Evolutionary conservation across 1,140 invertebrate species (phyloP).

Genomic region (Pteromalus puparum): DNA sequence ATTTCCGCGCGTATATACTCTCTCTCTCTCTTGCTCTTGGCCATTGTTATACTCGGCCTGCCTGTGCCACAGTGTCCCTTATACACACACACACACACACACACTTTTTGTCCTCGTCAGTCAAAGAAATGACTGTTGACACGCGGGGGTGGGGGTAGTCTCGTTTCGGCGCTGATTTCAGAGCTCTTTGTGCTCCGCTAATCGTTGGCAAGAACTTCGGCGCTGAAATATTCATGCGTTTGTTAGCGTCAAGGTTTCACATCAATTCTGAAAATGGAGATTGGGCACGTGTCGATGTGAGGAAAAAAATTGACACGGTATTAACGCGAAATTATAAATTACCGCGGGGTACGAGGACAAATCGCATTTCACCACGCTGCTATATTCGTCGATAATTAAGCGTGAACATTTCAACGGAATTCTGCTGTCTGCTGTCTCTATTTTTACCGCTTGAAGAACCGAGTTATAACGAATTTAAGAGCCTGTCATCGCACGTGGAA

Average conservation of each 20-base stretch:
- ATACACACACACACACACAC: background rate
- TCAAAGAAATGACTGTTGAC: conserved; percentile 17
- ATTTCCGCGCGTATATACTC: conserved; percentile 1
- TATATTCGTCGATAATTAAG: too few species aligned
- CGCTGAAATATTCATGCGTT: background rate
- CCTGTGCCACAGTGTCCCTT: background rate
- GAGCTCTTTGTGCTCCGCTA: background rate
- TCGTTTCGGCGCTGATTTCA: background rate
- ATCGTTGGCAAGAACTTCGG: background rate
- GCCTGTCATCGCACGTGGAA: background rate
- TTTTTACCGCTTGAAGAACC: background rate
- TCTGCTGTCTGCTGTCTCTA: too few species aligned
- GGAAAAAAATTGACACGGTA: too few species aligned
- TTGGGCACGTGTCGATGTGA: too few species aligned
- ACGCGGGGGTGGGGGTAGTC: too few species aligned
- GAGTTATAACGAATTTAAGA: background rate
- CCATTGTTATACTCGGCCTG: background rate
- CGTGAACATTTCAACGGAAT: background rate
- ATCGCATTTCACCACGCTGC: too few species aligned
- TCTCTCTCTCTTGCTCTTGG: background rate
- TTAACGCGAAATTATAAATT: too few species aligned
- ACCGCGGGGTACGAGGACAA: too few species aligned
- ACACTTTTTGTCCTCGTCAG: conserved; percentile 1
- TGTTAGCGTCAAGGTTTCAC: too few species aligned
- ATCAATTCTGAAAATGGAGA: too few species aligned